A percentile compares a stretch with the other conserved stretches of the same genome.
Conservation (phyloP, 1,140 invertebrate genomes). For the Saccostrea glomerata region DNA sequence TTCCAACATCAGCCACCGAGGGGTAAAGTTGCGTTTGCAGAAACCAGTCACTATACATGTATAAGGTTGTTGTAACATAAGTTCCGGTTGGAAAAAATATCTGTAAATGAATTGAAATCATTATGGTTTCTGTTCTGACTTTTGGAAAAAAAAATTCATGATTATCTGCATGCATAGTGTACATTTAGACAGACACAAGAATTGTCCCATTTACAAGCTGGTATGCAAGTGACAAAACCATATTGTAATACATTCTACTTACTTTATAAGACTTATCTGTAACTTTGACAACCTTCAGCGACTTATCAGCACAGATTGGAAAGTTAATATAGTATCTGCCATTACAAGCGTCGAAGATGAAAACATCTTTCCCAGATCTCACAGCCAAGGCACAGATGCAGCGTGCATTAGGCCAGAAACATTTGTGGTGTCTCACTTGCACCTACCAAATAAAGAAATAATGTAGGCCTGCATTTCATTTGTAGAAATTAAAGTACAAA, state of each 20-base stretch:
- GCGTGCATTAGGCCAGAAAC: not conserved
- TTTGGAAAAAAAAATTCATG: too few species aligned
- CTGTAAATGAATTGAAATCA: not conserved
- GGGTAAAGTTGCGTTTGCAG: not conserved
- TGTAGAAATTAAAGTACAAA: too few species aligned
- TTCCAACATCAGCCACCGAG: not conserved
- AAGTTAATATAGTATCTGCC: not conserved
- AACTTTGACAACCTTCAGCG: not conserved
- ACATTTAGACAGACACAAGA: too few species aligned
- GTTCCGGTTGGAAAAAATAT: conserved; percentile 9
- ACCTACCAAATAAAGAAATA: not conserved
- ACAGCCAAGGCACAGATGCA: not conserved
- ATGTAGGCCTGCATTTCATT: too few species aligned
- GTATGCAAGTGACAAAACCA: too few species aligned
- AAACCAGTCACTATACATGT: not conserved
- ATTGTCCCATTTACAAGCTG: too few species aligned
- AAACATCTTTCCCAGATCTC: not conserved
- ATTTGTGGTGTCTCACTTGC: not conserved
- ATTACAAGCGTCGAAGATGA: not conserved
- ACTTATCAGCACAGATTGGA: not conserved
- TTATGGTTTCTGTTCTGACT: too few species aligned
- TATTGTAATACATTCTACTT: not conserved
- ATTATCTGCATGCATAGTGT: too few species aligned
- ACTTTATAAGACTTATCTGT: not conserved
- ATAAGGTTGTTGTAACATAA: not conserved